Evolutionary conservation across 2,113 vertebrate genomes (phyloP), one percentile per base, ranked within the genome.

Genomic region (Aldabrachelys gigantea): DNA sequence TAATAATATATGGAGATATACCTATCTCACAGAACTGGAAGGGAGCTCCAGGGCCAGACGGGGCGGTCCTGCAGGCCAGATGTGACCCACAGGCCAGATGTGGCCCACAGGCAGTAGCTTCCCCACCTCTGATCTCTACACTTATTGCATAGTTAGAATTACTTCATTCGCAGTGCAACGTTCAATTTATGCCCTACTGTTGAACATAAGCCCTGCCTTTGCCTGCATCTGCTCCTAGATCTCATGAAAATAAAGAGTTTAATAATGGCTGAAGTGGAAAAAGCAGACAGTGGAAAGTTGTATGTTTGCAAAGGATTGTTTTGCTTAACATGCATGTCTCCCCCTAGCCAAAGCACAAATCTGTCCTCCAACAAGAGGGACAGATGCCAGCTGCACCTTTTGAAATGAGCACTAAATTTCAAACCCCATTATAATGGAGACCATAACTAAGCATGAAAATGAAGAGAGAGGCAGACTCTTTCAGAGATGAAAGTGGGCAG

Each of bases 401-500:
- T 72, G 41, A 95, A 84, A 88, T 72, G 24, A 80, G 50, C 52
- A 91, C 31, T 85, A 82, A 47, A 94, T 94, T 88, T 78, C 47
- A 80, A 94, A 87, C 10, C 59, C 50, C 38, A 72, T 16, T 57
- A 49, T 44, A 56, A 19, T 75, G 22, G 91, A 96, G 93, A 85
- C 19, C 25, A 82, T 56, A 59, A 80, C 44, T 80, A 59, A 52
- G 22, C 47, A 80, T 80, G 44, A 88, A 89, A 93, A 92, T 13
- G 3, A 95, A 88, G 50, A 13, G 19, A 79, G 12, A 54, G 65
- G 83, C 90, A 31, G 80, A 90, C 8, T 38, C 10, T 57, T 57
- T 10, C 56, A 1, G 4, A 25, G 24, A 27, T 25, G 56, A 57
- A 27, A 27, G 25, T 57, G 24, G 10, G 25, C 56, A 25, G 24